A percentile compares a stretch with the other conserved stretches of the same genome.
phyloP scores from a whole-genome alignment of 2,113 vertebrate genomes.

The Sebastes fasciatus region DNA sequence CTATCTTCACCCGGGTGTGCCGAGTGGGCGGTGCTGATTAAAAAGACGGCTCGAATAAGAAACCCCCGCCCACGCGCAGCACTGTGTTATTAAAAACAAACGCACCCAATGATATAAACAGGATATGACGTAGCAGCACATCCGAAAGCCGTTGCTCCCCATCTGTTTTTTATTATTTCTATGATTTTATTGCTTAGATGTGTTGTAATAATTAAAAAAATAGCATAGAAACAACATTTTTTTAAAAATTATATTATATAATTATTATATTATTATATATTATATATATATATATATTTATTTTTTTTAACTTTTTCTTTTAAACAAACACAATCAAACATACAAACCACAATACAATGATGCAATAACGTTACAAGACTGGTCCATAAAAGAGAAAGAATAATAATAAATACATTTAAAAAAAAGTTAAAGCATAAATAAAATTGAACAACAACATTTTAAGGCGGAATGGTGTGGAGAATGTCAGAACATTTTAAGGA shows the following conservation, averaged over 20 bases:
- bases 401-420: too few relatives aligned
- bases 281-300: too few relatives aligned
- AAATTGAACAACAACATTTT: not conserved
- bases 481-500: not conserved
- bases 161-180: not conserved
- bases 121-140: conserved; percentile 57
- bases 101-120: not conserved
- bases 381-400: too few relatives aligned
- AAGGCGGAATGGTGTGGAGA: not conserved
- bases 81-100: fast-evolving
- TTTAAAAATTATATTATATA: too few relatives aligned
- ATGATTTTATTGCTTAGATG: not conserved
- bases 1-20: fast-evolving
- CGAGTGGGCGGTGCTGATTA: conserved; percentile 30
- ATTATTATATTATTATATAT: too few relatives aligned
- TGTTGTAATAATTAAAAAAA: not conserved
- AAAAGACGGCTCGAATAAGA: fast-evolving
- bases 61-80: conserved; percentile 12
- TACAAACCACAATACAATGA: too few relatives aligned
- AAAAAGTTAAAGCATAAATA: too few relatives aligned
- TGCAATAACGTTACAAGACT: too few relatives aligned
- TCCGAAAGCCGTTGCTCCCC: not conserved
- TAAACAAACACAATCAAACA: too few relatives aligned
- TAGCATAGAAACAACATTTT: not conserved
- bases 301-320: too few relatives aligned